Percentiles rank a stretch among this genome's conserved stretches.
Evolutionary conservation across 2,888 invertebrate species (phyloP).

Genomic region (Stomorhina lunata): DNA sequence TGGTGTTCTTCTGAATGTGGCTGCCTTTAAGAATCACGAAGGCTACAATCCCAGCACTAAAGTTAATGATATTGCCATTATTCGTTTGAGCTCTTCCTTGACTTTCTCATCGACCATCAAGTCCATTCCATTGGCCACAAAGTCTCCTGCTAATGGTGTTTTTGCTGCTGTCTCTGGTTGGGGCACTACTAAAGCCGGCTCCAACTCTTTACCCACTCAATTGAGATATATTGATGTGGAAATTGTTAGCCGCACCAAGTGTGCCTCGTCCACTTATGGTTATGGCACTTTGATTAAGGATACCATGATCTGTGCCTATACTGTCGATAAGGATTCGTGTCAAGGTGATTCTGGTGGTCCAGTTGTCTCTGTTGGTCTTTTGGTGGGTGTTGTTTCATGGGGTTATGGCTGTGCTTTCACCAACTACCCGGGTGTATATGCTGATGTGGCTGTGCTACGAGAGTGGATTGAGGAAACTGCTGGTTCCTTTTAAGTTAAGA

Average conservation of each 20-base stretch:
- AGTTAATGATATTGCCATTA: slow-evolving; percentile 82
- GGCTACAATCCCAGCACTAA: slow-evolving; percentile 79
- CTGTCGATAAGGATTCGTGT: slow-evolving; percentile 72
- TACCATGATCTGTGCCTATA: slow-evolving; percentile 73
- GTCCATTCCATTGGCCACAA: slow-evolving; percentile 77
- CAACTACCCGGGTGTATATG: slow-evolving; percentile 73
- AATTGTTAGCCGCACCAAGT: slow-evolving; percentile 77
- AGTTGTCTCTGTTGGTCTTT: slow-evolving; percentile 67
- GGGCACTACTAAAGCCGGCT: slow-evolving; percentile 66
- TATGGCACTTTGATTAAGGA: slow-evolving; percentile 68
- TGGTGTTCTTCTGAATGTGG: slow-evolving; percentile 67
- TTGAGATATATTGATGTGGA: slow-evolving; percentile 79
- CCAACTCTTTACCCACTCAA: slow-evolving; percentile 73
- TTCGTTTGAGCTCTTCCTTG: slow-evolving; percentile 80
- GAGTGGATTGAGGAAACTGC: neutral
- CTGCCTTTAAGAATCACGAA: slow-evolving; percentile 68
- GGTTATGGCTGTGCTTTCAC: slow-evolving; percentile 71
- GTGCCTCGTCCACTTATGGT: slow-evolving; percentile 78
- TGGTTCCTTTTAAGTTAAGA: neutral
- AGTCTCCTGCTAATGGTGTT: slow-evolving; percentile 43
- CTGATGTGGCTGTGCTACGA: slow-evolving; percentile 51
- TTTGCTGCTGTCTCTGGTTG: slow-evolving; percentile 67
- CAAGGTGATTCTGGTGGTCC: slow-evolving; percentile 78
- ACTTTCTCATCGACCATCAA: slow-evolving; percentile 76
- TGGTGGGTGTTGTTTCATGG: slow-evolving; percentile 76